These are phyloP conservation scores for Macroramphosus scolopax DNA, from an alignment of 2,797 vertebrate genomes.

Conservation along the genomic window DNA sequence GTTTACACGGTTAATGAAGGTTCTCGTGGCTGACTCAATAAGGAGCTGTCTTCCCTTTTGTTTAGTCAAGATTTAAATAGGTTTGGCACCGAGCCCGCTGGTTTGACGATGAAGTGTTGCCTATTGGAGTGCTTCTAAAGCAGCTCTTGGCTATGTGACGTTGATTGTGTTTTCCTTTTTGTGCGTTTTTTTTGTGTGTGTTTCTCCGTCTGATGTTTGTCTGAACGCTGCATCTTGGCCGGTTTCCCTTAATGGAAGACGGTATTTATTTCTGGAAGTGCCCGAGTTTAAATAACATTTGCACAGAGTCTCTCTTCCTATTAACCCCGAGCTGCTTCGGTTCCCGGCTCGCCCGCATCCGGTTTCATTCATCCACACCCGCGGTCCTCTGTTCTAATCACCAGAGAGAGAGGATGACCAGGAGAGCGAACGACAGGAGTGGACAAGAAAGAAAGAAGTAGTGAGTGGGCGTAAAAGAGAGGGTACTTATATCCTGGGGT, in stretches of 20 bases:
- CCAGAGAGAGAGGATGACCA: slow-evolving; percentile 22
- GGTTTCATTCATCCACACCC: not conserved
- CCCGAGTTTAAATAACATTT: slow-evolving; percentile 37
- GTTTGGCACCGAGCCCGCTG: slow-evolving; percentile 54
- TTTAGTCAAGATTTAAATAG: slow-evolving; percentile 65
- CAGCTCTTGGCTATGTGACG: slow-evolving; percentile 18
- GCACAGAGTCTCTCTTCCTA: slow-evolving; percentile 1
- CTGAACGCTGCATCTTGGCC: slow-evolving; percentile 8
- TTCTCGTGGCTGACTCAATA: slow-evolving; percentile 55
- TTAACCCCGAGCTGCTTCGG: slow-evolving; percentile 13
- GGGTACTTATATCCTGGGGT: slow-evolving; percentile 68
- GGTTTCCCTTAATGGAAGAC: slow-evolving; percentile 13
- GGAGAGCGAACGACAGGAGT: slow-evolving; percentile 50
- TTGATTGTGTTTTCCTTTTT: slow-evolving; percentile 36
- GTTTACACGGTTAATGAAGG: slow-evolving; percentile 55
- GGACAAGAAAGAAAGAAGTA: slow-evolving; percentile 44
- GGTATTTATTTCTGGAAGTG: slow-evolving; percentile 18
- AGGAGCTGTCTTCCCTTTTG: slow-evolving; percentile 57
- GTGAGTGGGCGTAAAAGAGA: slow-evolving; percentile 41
- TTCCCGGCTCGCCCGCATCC: not conserved
- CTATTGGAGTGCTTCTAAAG: slow-evolving; percentile 42
- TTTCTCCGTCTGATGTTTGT: slow-evolving; percentile 20
- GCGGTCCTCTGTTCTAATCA: slow-evolving; percentile 22
- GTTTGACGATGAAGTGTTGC: slow-evolving; percentile 51
- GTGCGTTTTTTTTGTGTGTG: slow-evolving; percentile 21